Evolutionary conservation across 2,797 vertebrate genomes (phyloP), one percentile per base, ranked within the genome.

Genomic region (Acipenser transmontanus): DNA sequence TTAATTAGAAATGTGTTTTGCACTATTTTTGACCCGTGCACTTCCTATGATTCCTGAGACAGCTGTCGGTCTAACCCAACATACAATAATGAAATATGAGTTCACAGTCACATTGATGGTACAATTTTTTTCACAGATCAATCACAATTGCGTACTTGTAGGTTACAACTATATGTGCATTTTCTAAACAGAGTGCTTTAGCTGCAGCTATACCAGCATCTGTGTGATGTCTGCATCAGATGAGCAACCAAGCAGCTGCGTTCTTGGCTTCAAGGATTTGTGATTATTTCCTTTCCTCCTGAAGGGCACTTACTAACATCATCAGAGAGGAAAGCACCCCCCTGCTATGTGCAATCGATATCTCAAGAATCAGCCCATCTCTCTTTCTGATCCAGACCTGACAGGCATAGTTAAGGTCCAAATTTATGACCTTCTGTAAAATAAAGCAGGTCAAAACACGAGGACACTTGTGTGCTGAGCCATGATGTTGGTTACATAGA

Each of bases 351-450:
- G 70, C 74, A 77, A 82, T 84, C 77, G 79, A 84, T 82, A 78
- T 72, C 69, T 70, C 71, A 69, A 66, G 66, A 68, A 80, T 77
- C 76, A 77, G 78, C 77, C 77, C 81, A 71, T 82, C 78, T 73
- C 72, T 69, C 47, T 70, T 71, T 79, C 73, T 82, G 81, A 83
- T 84, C 78, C 79, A 68, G 71, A 74, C 76, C 82, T 77, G 75
- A 75, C 48, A 77, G 72, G 64, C 70, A 71, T 69, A 69, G 79
- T 79, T 75, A 77, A 73, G 71, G 75, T 73, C 69, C 75, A 74
- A 76, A 82, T 74, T 66, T 78, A 78, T 76, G 78, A 80, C 79
- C 75, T 72, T 77, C 71, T 59, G 14, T 12, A 48, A 50, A 61
- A 63, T 52, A 47, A 49, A 67, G 63, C 7, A 70, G 34, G 8